Conservation (phyloP, 2,797 vertebrate species). For the Propithecus perrieri region DNA sequence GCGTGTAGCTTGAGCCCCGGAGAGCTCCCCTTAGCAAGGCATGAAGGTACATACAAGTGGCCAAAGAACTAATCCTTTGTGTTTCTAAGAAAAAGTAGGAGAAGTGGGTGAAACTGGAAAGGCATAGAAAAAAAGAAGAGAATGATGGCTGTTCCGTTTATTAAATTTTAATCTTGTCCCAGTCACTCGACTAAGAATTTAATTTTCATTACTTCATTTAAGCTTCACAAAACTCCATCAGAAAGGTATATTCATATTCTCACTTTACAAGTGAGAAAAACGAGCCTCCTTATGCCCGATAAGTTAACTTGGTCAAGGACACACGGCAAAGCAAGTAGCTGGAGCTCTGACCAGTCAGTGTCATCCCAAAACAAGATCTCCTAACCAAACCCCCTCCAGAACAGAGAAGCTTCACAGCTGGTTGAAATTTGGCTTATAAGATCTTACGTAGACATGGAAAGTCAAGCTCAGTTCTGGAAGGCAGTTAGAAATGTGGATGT, state of each 20-base stretch:
- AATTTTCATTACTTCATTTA: not conserved
- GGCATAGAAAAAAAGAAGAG: not conserved
- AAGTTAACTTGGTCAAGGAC: not conserved
- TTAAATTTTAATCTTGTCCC: not conserved
- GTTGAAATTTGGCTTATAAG: not conserved
- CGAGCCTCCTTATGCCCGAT: not conserved
- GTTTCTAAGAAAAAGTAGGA: slow-evolving; percentile 10
- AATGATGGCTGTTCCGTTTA: not conserved
- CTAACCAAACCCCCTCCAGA: not conserved
- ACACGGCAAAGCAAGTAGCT: not conserved
- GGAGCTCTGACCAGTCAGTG: not conserved
- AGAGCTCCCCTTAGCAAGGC: not conserved
- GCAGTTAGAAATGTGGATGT: not conserved
- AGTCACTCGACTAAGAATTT: not conserved
- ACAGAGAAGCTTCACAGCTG: not conserved
- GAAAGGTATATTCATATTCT: not conserved
- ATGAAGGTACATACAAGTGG: not conserved
- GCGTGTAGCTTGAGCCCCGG: not conserved
- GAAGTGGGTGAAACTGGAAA: not conserved
- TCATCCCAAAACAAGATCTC: not conserved
- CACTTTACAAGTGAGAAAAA: not conserved
- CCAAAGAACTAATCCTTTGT: not conserved
- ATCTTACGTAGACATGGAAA: not conserved
- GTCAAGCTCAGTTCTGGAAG: not conserved
- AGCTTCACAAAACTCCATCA: not conserved